Percentiles rank a stretch among this genome's conserved stretches.
Evolutionary conservation across 2,113 vertebrate genomes (phyloP).

Genomic region (Probosciger aterrimus): DNA sequence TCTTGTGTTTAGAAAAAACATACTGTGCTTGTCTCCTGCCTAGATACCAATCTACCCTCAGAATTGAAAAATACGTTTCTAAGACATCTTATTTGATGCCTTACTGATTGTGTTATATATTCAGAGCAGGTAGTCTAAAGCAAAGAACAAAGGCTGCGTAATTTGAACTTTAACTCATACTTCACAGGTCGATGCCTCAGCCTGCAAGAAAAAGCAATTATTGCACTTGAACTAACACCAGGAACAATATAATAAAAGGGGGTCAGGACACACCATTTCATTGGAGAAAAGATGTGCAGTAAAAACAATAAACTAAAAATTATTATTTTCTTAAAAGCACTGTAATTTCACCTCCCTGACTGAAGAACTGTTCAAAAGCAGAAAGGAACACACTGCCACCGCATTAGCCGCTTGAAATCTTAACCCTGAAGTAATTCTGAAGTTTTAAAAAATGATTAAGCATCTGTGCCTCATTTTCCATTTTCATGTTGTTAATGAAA

Average conservation of each 20-base stretch:
- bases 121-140: constrained; percentile 65
- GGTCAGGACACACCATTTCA: constrained; percentile 41
- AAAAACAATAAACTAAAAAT: constrained; percentile 15
- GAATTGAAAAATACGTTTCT: not conserved
- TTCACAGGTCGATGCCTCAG: constrained; percentile 67
- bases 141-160: constrained; percentile 58
- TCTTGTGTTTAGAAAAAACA: not conserved
- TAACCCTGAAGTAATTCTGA: constrained; percentile 1
- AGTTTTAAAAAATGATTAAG: not conserved
- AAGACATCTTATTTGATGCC: not conserved
- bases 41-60: not conserved
- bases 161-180: constrained; percentile 72
- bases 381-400: not conserved
- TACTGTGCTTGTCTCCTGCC: not conserved
- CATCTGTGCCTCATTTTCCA: not conserved
- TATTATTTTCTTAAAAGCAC: constrained; percentile 75
- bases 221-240: constrained; percentile 62
- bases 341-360: constrained; percentile 59
- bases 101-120: constrained; percentile 49
- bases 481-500: not conserved
- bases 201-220: constrained; percentile 69
- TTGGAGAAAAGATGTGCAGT: constrained; percentile 34
- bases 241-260: constrained; percentile 42
- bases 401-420: constrained; percentile 32
- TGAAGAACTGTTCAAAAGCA: constrained; percentile 65